A percentile compares a stretch with the other conserved stretches of the same genome.
These are phyloP conservation scores for Mus caroli DNA, from an alignment of 2,797 vertebrate genomes.

Conservation along the genomic window DNA sequence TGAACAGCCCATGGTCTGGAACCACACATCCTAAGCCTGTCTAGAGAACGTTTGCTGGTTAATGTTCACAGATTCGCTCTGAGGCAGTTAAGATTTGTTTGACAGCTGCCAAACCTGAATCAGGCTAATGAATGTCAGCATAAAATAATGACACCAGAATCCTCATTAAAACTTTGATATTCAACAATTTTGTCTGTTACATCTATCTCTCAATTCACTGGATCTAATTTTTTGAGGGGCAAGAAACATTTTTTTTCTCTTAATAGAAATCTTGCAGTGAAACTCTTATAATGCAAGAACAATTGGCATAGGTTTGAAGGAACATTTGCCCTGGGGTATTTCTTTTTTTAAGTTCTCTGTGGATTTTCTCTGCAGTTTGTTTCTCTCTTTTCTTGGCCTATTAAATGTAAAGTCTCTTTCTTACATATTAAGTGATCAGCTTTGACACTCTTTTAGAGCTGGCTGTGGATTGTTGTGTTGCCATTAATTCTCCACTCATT, in stretches of 20 bases:
- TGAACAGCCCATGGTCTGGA: background rate
- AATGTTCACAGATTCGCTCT: background rate
- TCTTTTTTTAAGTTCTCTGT: slow-evolving; percentile 58
- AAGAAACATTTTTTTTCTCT: background rate
- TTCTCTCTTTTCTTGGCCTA: slow-evolving; percentile 56
- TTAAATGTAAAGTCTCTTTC: slow-evolving; percentile 36
- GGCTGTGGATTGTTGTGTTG: background rate
- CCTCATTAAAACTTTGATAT: slow-evolving; percentile 23
- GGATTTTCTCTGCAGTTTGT: slow-evolving; percentile 3
- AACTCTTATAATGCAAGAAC: background rate
- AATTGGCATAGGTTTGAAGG: slow-evolving; percentile 49
- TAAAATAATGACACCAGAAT: slow-evolving; percentile 32
- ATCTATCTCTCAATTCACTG: slow-evolving; percentile 32
- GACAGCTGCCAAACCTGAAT: background rate
- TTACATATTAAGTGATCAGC: slow-evolving; percentile 16
- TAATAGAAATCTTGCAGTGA: background rate
- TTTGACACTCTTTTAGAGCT: slow-evolving; percentile 31
- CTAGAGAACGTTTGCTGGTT: background rate
- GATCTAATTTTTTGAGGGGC: background rate
- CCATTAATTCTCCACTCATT: background rate
- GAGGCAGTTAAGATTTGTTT: background rate
- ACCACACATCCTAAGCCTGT: background rate
- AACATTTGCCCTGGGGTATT: slow-evolving; percentile 32
- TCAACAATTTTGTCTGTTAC: slow-evolving; percentile 2
- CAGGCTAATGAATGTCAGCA: background rate